Percentiles rank a stretch among this genome's conserved stretches.
These are phyloP conservation scores for Petrocephalus microphthalmus DNA, from an alignment of 2,113 vertebrate genomes.

Conservation along the genomic window DNA sequence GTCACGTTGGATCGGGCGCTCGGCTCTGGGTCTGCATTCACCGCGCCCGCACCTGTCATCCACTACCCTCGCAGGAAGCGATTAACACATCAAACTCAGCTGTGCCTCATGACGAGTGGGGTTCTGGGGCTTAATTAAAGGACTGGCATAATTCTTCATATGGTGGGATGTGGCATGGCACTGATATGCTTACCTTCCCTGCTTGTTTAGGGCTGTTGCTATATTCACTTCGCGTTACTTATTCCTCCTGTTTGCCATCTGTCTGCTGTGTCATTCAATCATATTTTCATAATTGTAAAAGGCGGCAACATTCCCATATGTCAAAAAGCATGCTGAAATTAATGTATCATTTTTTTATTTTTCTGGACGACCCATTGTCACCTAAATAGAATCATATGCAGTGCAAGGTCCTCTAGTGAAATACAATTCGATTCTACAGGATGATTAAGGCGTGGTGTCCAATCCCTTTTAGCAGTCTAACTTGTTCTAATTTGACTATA, in stretches of 20 bases:
- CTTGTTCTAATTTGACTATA: background rate
- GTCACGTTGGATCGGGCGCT: slow-evolving; percentile 36
- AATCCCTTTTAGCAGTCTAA: background rate
- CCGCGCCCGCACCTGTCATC: slow-evolving; percentile 36
- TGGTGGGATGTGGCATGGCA: background rate
- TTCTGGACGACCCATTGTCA: background rate
- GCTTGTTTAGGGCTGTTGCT: background rate
- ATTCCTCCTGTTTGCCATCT: background rate
- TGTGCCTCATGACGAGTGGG: background rate
- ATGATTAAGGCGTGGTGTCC: background rate
- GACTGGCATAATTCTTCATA: background rate
- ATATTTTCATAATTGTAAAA: background rate
- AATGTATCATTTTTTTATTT: background rate
- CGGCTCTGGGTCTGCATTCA: slow-evolving; percentile 36
- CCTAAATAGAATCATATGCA: background rate
- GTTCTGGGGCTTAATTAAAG: background rate
- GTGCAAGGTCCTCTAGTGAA: background rate
- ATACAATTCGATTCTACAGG: background rate
- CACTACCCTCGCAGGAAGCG: slow-evolving; percentile 32
- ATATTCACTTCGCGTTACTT: background rate
- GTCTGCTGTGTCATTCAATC: background rate
- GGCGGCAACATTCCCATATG: background rate
- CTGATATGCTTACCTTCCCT: background rate
- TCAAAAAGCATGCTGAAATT: background rate
- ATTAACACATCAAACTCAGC: slow-evolving; percentile 12